Percentiles rank a stretch among this genome's conserved stretches.
Conservation (phyloP, 2,113 vertebrate species). For the Phyllopteryx taeniolatus region DNA sequence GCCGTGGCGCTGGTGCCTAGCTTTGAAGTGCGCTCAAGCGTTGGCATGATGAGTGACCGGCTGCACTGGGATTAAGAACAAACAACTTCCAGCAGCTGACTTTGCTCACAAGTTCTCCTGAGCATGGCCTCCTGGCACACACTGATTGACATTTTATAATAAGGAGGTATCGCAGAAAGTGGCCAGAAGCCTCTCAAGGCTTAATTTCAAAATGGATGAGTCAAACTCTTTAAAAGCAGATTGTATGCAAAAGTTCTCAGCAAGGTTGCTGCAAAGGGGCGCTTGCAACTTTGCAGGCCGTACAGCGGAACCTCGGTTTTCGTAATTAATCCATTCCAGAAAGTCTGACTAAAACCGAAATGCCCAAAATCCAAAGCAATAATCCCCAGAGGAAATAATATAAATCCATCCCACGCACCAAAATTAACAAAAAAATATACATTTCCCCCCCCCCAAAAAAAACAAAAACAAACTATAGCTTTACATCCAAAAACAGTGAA, state of each 20-base stretch:
- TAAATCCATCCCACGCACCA: too few relatives aligned
- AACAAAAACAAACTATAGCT: too few relatives aligned
- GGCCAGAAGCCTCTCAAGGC: conserved; percentile 47
- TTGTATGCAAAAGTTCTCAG: conserved; percentile 30
- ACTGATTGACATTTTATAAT: conserved; percentile 36
- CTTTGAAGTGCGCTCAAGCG: conserved; percentile 65
- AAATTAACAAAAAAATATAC: too few relatives aligned
- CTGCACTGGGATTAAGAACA: conserved; percentile 58
- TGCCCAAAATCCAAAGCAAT: background rate
- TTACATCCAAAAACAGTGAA: too few relatives aligned
- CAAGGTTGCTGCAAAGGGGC: conserved; percentile 29
- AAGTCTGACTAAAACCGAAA: background rate
- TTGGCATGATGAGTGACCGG: conserved; percentile 48
- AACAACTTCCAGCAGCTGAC: conserved; percentile 54
- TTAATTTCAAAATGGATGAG: conserved; percentile 46
- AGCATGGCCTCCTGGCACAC: conserved; percentile 48
- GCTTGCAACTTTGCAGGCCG: background rate
- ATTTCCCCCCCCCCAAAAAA: too few relatives aligned
- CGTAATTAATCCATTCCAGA: background rate
- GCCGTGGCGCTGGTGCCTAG: conserved; percentile 35
- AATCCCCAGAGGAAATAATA: background rate
- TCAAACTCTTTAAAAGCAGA: conserved; percentile 52
- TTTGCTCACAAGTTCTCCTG: conserved; percentile 50
- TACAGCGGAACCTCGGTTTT: background rate
- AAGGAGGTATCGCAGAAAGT: conserved; percentile 29